phyloP scores from a whole-genome alignment of 2,888 invertebrate genomes.

The Agelastica alni region DNA sequence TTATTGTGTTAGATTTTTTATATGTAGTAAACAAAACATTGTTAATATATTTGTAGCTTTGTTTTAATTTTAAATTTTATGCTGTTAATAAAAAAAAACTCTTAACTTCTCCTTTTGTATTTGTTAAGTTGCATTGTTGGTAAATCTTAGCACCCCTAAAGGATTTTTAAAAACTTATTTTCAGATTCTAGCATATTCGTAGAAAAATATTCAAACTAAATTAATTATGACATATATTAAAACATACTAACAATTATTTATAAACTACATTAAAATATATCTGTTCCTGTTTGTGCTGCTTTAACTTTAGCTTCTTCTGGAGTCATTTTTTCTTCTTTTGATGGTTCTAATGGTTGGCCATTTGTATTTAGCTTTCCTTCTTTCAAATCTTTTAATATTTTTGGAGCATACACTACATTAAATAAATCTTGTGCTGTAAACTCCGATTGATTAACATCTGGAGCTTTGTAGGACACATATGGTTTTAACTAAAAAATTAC shows the following conservation, averaged over 20 bases:
- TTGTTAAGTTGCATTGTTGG: too few relatives aligned
- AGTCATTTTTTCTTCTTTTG: constrained; percentile 70
- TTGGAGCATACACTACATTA: constrained; percentile 76
- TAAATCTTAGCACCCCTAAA: too few relatives aligned
- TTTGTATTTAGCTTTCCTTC: constrained; percentile 70
- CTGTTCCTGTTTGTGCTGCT: constrained; percentile 79
- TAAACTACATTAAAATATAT: constrained; percentile 64
- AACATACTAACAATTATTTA: neutral
- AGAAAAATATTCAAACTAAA: too few relatives aligned
- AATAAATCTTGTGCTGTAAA: constrained; percentile 85
- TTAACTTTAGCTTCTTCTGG: constrained; percentile 71
- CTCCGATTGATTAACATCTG: constrained; percentile 75
- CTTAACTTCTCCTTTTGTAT: too few relatives aligned
- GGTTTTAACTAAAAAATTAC: constrained; percentile 75
- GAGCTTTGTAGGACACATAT: constrained; percentile 87
- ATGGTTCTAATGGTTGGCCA: constrained; percentile 73
- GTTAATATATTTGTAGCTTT: too few relatives aligned
- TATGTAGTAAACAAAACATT: too few relatives aligned
- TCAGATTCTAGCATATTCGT: too few relatives aligned
- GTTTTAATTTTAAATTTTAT: too few relatives aligned
- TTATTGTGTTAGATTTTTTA: too few relatives aligned
- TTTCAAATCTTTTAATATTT: constrained; percentile 77
- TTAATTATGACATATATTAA: neutral
- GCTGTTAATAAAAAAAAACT: too few relatives aligned
- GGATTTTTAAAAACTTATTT: too few relatives aligned